Conservation (phyloP, 2,113 vertebrate genomes). For the Pelmatolapia mariae region DNA sequence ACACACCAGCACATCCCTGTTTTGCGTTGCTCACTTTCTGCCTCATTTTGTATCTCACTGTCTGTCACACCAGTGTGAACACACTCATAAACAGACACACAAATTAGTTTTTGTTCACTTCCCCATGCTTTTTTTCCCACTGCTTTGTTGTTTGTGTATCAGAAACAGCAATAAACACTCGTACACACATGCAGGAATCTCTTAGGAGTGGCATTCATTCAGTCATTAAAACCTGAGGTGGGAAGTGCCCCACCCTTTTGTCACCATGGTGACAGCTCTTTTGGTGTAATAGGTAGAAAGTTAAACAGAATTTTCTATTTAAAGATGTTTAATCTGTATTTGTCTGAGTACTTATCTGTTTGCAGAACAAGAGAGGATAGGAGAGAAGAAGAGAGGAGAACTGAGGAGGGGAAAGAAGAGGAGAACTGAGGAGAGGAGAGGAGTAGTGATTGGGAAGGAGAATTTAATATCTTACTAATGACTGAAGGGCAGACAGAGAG, state of each 20-base stretch:
- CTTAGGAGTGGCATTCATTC: neutral
- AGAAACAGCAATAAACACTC: neutral
- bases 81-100: neutral
- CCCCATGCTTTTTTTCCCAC: rapidly evolving
- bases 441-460: neutral
- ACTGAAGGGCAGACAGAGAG: neutral
- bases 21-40: neutral
- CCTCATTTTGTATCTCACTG: neutral
- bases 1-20: neutral
- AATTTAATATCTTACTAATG: constrained; percentile 31
- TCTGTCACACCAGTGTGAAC: neutral
- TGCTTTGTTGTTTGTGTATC: neutral
- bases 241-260: constrained; percentile 4
- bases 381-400: neutral
- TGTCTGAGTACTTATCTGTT: neutral
- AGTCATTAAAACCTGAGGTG: constrained; percentile 23
- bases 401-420: neutral
- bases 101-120: neutral
- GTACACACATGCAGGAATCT: neutral
- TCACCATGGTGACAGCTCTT: constrained; percentile 21
- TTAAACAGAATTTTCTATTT: constrained; percentile 31
- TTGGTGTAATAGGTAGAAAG: neutral
- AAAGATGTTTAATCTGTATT: neutral
- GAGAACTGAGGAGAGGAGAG: neutral
- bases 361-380: neutral